Evolutionary conservation across 2,797 vertebrate genomes (phyloP), one percentile per base, ranked within the genome.

Genomic region (Alosa sapidissima): DNA sequence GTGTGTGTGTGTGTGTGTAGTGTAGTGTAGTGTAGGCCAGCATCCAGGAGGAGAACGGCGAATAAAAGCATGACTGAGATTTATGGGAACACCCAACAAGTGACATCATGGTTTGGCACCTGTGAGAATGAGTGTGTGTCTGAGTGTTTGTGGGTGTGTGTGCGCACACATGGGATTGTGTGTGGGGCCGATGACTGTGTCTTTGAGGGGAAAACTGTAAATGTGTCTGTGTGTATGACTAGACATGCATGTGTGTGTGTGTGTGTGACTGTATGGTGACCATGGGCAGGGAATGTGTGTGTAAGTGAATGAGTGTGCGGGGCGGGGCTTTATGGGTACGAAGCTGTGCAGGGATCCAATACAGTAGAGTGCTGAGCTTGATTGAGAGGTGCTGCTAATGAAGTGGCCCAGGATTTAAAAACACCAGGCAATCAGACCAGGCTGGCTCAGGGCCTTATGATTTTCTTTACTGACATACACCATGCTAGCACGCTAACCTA

Each of bases 51-150:
- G 88, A 85, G 89, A 89, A 89, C 88, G 87, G 88, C 91, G 90
- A 91, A 90, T 92, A 94, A 90, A 91, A 92, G 88, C 87, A 86
- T 93, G 93, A 93, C 92, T 86, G 7, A 93, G 94, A 95, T 96
- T 96, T 96, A 96, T 94, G 89, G 91, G 92, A 94, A 94, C 94
- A 94, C 90, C 93, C 93, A 91, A 86, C 82, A 88, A 89, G 90
- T 92, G 92, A 93, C 89, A 91, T 92, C 90, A 91, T 81, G 41
- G 88, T 88, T 91, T 91, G 93, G 93, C 94, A 96, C 94, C 95
- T 95, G 94, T 88, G 14, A 87, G 85, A 84, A 88, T 52, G 86
- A 75, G 81, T 62, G 62, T 81, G 47, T 85, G 78, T 84, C 41
- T 85, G 60, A 33, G 58, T 3, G 16, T 21, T 5, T 21, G 47